Base-by-base conservation (phyloP, 2,888 invertebrate species). In the Watsonalla cultraria region DNA sequence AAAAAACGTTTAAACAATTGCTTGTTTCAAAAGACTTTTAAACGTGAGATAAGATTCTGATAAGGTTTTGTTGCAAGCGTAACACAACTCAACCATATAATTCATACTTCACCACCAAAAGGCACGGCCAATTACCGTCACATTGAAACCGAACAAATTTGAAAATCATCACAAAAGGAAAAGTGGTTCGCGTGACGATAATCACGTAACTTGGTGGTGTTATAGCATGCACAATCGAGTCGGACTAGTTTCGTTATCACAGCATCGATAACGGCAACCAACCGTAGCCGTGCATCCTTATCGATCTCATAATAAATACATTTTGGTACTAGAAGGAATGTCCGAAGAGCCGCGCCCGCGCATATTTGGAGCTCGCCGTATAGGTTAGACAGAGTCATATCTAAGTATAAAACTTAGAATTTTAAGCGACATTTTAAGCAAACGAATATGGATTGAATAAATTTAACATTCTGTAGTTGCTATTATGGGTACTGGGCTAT, bases 181-280 rank as follows among this genome's bases (percentile, higher is more conserved):
- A 68, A 72, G 63, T 73, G 62, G 61, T 62, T 84, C 74, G 82
- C 82, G 81, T 82, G 82, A 72, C 75, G 63, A 48, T 70, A 70
- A 72, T 76, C 75, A 78, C 77, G 78, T 76, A 75, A 82, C 68
- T 66, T 58, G 62, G 67, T 61, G 65, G 72, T 77, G 69, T 78
- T 74, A 72, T 72, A 65, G 65, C 68, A 67, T 68, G 65, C 66
- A 64, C 64, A 74, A 76, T 76, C 67, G 61, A 65, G 64, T 59
- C 64, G 70, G 63, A 65, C 74, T 68, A 68, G 62, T 74, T 74
- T 62, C 65, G 75, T 76, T 84, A 84, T 86, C 84, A 74, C 51
- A 57, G 57, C 68, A 77, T 78, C 78, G 82, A 84, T 84, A 81
- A 72, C 69, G 59, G 63, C 54, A 54, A 45, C 56, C 61, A 54